These are phyloP conservation scores for Drosophila fungiperda DNA, from an alignment of 2,888 invertebrate genomes.

Conservation along the genomic window DNA sequence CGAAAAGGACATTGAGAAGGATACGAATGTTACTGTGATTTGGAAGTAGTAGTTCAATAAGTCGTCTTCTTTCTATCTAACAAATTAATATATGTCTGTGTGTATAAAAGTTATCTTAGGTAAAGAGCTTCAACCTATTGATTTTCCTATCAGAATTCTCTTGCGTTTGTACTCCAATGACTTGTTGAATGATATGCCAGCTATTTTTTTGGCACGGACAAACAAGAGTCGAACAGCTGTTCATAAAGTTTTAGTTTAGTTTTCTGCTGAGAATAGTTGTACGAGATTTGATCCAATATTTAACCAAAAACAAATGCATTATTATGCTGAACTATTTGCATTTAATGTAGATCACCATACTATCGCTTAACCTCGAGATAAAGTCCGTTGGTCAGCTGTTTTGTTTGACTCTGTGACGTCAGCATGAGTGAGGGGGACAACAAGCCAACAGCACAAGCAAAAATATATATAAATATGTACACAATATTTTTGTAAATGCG, in stretches of 20 bases:
- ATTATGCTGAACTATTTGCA: background rate
- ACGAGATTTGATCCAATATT: background rate
- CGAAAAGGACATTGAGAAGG: conserved; percentile 93
- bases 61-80: background rate
- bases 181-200: background rate
- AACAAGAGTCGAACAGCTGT: background rate
- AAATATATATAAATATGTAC: background rate
- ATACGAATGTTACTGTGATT: conserved; percentile 92
- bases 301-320: background rate
- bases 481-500: conserved; percentile 9
- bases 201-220: background rate
- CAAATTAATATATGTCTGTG: background rate
- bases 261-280: background rate
- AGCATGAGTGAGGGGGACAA: conserved; percentile 17
- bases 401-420: conserved; percentile 16
- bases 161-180: background rate
- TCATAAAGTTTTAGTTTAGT: background rate
- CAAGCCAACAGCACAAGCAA: conserved; percentile 1
- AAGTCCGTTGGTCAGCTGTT: conserved; percentile 33
- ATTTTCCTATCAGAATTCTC: background rate
- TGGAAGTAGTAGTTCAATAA: conserved; percentile 90
- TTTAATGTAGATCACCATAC: conserved; percentile 18
- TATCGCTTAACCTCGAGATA: background rate
- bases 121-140: background rate
- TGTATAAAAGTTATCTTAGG: background rate